Evolutionary conservation across 2,797 vertebrate species (phyloP), one percentile per base, ranked within the genome.

Genomic region (Eleutherodactylus coqui): DNA sequence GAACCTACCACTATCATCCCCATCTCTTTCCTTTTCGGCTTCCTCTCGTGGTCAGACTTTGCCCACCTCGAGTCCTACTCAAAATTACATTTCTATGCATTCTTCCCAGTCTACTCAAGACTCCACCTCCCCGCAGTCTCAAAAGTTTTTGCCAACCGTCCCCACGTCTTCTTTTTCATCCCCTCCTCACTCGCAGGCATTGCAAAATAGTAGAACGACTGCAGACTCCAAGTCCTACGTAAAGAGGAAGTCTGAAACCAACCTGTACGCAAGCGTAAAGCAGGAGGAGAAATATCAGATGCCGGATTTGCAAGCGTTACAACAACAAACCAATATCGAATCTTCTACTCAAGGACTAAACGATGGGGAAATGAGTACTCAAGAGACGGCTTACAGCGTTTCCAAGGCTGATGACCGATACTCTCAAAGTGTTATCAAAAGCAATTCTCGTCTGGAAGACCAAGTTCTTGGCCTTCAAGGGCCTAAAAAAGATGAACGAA

Each of bases 381-480:
- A 96, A 89, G 97, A 97, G 79, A 90, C 95, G 21, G 92, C 96
- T 82, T 98, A 96, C 79, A 96, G 96, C 80, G 94, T 96, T 89
- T 97, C 97, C 43, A 99, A 99, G 93, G 94, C 96, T 91, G 97
- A 98, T 53, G 97, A 98, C 89, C 94, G 96, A 80, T 97, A 97
- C 84, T 95, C 96, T 79, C 97, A 98, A 91, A 98, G 96, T 29
- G 97, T 99, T 13, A 99, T 98, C 88, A 96, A 97, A 91, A 98
- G 96, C 91, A 98, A 96, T 91, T 97, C 97, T 21, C 95, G 95
- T 47, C 95, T 96, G 51, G 97, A 97, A 88, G 97, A 98, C 75
- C 96, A 97, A 75, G 93, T 96, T 81, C 92, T 96, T 91, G 96
- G 95, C 55, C 93, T 95, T 88, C 91, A 95, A 88, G 95, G 92